A percentile compares a stretch with the other conserved stretches of the same genome.
phyloP scores from a whole-genome alignment of 2,888 invertebrate genomes.

The Chesias legatella region DNA sequence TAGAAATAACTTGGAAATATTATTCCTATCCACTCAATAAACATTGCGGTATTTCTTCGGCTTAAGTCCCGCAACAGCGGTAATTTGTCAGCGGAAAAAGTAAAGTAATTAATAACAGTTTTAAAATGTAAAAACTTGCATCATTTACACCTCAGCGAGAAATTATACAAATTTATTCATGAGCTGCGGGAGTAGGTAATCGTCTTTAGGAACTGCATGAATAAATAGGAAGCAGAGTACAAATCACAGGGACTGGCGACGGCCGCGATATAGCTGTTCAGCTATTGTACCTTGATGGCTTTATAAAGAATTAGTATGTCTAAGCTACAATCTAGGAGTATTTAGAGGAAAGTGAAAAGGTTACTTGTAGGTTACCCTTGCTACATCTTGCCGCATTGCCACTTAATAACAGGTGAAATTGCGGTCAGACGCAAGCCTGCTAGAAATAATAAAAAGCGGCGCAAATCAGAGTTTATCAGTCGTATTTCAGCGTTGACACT shows the following conservation, averaged over 20 bases:
- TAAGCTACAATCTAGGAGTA: no score
- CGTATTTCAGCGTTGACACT: no score
- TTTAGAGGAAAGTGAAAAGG: no score
- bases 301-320: not conserved
- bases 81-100: constrained; percentile 55
- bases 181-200: constrained; percentile 69
- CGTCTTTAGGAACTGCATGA: constrained; percentile 70
- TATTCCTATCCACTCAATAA: constrained; percentile 8
- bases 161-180: constrained; percentile 77
- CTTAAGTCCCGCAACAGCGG: constrained; percentile 26
- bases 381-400: no score
- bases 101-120: constrained; percentile 68
- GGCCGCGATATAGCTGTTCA: constrained; percentile 36
- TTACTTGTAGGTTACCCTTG: no score
- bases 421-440: no score
- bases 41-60: constrained; percentile 12
- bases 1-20: constrained; percentile 10
- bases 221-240: constrained; percentile 71
- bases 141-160: constrained; percentile 70
- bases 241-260: constrained; percentile 56
- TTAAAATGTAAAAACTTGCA: constrained; percentile 74
- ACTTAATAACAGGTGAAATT: no score
- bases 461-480: no score
- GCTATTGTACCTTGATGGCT: not conserved
- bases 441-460: no score